These are phyloP conservation scores for Nothocercus nigrocapillus DNA, from an alignment of 2,113 vertebrate species.

Conservation along the genomic window DNA sequence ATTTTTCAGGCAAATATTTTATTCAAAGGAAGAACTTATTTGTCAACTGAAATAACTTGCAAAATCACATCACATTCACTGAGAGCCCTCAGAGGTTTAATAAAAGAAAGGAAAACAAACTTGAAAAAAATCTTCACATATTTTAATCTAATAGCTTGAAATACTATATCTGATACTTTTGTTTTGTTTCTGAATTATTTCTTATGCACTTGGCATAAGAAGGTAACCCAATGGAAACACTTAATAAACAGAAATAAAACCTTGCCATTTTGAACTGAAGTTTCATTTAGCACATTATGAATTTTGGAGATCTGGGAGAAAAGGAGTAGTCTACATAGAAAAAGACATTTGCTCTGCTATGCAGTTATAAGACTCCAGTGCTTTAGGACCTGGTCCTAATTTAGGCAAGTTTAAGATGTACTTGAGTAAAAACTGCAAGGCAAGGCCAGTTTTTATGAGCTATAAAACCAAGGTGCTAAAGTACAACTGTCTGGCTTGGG, in stretches of 20 bases:
- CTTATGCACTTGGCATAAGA: neutral
- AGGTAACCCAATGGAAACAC: neutral
- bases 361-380: neutral
- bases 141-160: neutral
- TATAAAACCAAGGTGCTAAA: constrained; percentile 49
- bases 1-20: constrained; percentile 49
- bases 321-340: neutral
- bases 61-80: constrained; percentile 26
- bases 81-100: constrained; percentile 16
- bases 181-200: neutral
- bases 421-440: neutral
- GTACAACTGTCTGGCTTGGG: neutral
- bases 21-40: constrained; percentile 26
- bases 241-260: neutral
- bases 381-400: neutral
- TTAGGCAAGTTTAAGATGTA: neutral
- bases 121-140: neutral
- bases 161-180: neutral
- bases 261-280: neutral
- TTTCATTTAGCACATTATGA: neutral
- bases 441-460: neutral
- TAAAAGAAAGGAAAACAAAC: constrained; percentile 1
- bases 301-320: neutral
- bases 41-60: constrained; percentile 4
- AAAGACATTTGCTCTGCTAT: neutral